Percentiles rank a stretch among this genome's conserved stretches.
These are phyloP conservation scores for Neostethus bicornis DNA, from an alignment of 2,797 vertebrate genomes.

Conservation along the genomic window DNA sequence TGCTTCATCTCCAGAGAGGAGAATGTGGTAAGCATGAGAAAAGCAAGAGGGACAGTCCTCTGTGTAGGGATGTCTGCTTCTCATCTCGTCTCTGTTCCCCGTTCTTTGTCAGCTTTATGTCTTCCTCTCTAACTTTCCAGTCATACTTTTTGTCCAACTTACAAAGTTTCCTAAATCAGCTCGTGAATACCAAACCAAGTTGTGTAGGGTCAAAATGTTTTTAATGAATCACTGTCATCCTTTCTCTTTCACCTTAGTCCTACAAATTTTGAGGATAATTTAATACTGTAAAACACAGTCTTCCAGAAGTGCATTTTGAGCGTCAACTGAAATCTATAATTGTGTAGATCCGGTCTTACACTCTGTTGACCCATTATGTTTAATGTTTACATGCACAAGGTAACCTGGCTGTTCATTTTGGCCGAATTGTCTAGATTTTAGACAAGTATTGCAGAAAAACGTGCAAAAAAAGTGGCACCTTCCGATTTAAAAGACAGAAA, in stretches of 20 bases:
- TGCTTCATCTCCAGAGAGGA: conserved; percentile 34
- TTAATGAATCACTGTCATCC: not conserved
- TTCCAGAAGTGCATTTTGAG: not conserved
- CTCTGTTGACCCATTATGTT: not conserved
- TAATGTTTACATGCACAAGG: conserved; percentile 1
- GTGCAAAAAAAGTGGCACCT: not conserved
- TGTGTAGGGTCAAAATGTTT: not conserved
- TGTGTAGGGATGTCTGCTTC: conserved; percentile 52
- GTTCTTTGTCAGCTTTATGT: not conserved
- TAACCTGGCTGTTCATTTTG: too few species aligned
- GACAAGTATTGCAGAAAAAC: not conserved
- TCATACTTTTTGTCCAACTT: not conserved
- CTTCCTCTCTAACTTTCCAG: not conserved
- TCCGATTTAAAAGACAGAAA: not conserved
- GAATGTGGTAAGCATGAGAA: conserved; percentile 55
- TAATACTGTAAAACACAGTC: not conserved
- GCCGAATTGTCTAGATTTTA: not conserved
- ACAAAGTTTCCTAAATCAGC: not conserved
- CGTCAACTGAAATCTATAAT: not conserved
- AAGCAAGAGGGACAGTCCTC: conserved; percentile 7
- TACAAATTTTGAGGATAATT: not conserved
- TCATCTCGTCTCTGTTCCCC: not conserved
- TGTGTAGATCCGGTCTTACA: not conserved
- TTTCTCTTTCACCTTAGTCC: not conserved
- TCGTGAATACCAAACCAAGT: not conserved